Conservation (phyloP, 2,113 vertebrate species). For the Hiodon tergisus region DNA sequence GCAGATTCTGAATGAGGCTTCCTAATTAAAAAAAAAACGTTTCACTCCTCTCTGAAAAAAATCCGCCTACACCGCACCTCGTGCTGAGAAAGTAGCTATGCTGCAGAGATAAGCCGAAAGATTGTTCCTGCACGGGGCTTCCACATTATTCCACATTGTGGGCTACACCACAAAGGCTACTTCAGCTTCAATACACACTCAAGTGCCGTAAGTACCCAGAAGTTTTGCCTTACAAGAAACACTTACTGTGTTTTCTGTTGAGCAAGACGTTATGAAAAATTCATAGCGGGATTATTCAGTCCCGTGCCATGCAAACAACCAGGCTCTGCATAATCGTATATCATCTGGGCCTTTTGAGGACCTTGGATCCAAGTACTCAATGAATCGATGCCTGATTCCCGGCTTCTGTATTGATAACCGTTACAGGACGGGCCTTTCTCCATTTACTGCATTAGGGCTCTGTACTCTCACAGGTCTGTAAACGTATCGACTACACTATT, state of each 20-base stretch:
- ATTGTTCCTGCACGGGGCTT: neutral
- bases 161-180: neutral
- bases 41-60: neutral
- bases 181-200: no score
- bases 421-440: conserved; percentile 5
- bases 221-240: conserved; percentile 14
- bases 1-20: neutral
- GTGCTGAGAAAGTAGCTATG: no score
- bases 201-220: conserved; percentile 9
- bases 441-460: conserved; percentile 21
- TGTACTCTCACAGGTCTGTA: conserved; percentile 5
- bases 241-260: conserved; percentile 13
- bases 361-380: conserved; percentile 18
- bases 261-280: conserved; percentile 15
- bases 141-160: neutral
- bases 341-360: neutral
- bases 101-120: neutral
- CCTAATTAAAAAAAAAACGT: neutral
- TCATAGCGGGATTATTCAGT: neutral
- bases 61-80: neutral
- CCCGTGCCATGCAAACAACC: neutral
- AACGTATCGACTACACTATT: conserved; percentile 7
- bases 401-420: conserved; percentile 14
- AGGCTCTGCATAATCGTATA: conserved; percentile 4
- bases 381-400: conserved; percentile 13